These are phyloP conservation scores for Cephus nigrinus DNA, from an alignment of 2,888 invertebrate genomes.

Conservation along the genomic window DNA sequence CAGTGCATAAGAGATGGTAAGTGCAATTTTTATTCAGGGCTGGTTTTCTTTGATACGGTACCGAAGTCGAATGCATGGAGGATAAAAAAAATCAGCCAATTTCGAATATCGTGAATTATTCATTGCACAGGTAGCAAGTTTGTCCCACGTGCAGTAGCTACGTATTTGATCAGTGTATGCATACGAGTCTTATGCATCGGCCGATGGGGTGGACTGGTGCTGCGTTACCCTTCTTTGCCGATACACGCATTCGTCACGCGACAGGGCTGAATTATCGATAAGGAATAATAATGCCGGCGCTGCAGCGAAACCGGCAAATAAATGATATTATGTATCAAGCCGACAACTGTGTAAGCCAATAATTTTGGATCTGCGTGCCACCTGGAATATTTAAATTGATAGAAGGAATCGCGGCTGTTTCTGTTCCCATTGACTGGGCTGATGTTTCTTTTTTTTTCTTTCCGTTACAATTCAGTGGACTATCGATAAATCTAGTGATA, in stretches of 20 bases:
- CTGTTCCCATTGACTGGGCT: constrained; percentile 30
- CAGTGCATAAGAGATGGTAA: background rate
- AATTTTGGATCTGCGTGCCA: constrained; percentile 39
- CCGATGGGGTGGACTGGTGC: constrained; percentile 12
- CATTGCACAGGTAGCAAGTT: background rate
- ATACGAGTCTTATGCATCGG: background rate
- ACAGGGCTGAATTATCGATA: constrained; percentile 54
- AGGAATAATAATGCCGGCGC: constrained; percentile 49
- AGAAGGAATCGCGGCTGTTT: constrained; percentile 25
- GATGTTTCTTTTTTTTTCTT: background rate
- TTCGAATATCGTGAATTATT: background rate
- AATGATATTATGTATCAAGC: constrained; percentile 46
- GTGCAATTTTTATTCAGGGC: background rate
- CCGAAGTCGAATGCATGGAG: background rate
- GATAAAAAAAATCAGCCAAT: background rate
- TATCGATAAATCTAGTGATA: background rate
- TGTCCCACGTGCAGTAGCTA: background rate
- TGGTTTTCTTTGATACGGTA: background rate
- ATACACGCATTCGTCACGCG: constrained; percentile 59
- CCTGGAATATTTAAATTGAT: constrained; percentile 34
- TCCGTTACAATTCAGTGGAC: background rate
- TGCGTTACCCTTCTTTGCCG: constrained; percentile 38
- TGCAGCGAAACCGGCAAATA: constrained; percentile 48
- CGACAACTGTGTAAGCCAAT: constrained; percentile 37
- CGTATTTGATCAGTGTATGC: background rate